Evolutionary conservation across 1,140 invertebrate species (phyloP), one percentile per base, ranked within the genome.

Genomic region (Orius laevigatus): DNA sequence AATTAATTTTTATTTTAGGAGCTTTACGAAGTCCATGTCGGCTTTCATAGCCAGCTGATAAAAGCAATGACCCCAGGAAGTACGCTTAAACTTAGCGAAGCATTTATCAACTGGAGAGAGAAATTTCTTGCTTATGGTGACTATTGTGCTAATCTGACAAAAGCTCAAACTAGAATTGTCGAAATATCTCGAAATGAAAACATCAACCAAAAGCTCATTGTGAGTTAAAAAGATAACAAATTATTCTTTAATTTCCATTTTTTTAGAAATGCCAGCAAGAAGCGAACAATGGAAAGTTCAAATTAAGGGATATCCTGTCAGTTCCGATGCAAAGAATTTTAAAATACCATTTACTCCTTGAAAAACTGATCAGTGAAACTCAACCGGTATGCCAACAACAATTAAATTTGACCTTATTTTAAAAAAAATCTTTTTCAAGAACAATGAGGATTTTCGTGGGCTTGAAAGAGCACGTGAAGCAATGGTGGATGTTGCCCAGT

Each of bases 241-340:
- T 33, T 38, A 35, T 47, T 25, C 18, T 39, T 25, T 46, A 41
- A 34, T 36, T 39, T 51, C 31, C 11, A 43, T 5, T 51, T 45
- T 70, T 75, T 31, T 63, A 92, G 84, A 81, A 81, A 64, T 93
- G 86, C 64, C 87, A 96, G 66, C 78, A 82, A 57, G 79, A 87
- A 62, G 89, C 90, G 51, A 96, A 93, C 66, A 87, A 93, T 58
- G 90, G 90, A 11, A 87, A 90, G 63, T 93, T 97, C 60, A 87
- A 92, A 65, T 66, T 98, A 46, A 71, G 90, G 25, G 93, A 97
- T 65, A 82, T 98, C 43, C 64, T 98, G 5, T 90, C 89, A 20
- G 90, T 98, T 31, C 94, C 94, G 4, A 96, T 98, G 89, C 94
- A 98, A 68, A 69, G 94, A 62, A 82, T 98, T 51, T 73, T 98